Base-by-base conservation (phyloP, 2,888 invertebrate genomes). In the Drosophila conformis region DNA sequence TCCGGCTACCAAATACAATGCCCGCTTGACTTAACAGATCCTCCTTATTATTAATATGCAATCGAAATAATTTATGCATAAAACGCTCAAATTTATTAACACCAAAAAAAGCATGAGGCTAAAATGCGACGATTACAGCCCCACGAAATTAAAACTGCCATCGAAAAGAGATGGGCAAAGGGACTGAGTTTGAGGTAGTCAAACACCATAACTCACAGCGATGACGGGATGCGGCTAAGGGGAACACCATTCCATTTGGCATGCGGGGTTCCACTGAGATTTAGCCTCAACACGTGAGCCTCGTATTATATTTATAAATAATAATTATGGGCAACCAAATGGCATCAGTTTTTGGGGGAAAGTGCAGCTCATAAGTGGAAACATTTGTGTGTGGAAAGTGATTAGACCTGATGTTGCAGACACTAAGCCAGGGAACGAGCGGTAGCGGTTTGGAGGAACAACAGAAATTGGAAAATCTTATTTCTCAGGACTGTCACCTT, bases 401-500 rank as follows among this genome's bases (percentile, higher is more conserved):
- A 62, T 62, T 66, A 48, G 53, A 52, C 40, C 25, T 40, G 40
- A 33, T 54, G 61, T 25, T 31, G 25, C 31, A 40, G 21, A 35
- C 40, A 21, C 49, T 36, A 51, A 53, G 29, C 62, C 36, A 60
- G 29, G 48, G 51, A 65, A 38, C 27, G 18, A 46, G 10, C 6
- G 51, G 18, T 29, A 13, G 29, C 51, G 51, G 15, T 10, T 49
- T 25, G 27, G 18, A 42, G 35, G 7, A 36, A 10, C 27, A 31
- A 60, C 29, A 59, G 31, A 62, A 49, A 51, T 36, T 25, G 35
- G 18, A 56, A 46, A 27, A 36, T 54, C 70, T 63, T 87, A 70
- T 81, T 92, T 92, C 92, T 83, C 92, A 92, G 91, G 91, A 89
- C 66, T 91, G 91, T 91, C 91, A 92, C 80, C 87, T 91, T 88